phyloP scores from a whole-genome alignment of 2,888 invertebrate genomes.

The Ophion costatus region DNA sequence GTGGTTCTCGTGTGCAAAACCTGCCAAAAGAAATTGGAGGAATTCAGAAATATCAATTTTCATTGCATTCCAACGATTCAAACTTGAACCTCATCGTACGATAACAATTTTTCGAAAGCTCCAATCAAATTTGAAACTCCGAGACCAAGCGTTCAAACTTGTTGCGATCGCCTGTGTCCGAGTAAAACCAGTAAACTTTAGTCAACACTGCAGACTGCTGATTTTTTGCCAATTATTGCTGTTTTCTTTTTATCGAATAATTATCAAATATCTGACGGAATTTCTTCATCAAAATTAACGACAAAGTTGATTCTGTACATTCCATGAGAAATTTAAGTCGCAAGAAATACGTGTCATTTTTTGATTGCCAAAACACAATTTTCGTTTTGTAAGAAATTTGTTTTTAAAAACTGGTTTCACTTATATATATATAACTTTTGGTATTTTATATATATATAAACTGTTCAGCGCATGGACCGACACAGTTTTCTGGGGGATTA shows the following conservation, averaged over 20 bases:
- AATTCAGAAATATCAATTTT: no score
- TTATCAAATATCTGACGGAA: background rate
- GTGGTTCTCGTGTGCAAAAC: no score
- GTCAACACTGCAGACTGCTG: background rate
- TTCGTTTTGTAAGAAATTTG: no score
- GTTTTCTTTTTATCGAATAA: background rate
- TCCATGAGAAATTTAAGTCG: background rate
- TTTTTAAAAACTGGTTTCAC: conserved; percentile 20
- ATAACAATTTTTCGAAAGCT: background rate
- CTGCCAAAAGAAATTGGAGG: no score
- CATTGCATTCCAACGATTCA: no score
- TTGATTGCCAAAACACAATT: no score
- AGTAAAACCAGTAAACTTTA: conserved; percentile 17
- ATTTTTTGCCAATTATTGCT: background rate
- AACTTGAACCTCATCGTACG: background rate
- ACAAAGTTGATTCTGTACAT: background rate
- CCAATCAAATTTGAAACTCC: background rate
- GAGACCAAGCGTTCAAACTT: background rate
- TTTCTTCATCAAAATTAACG: background rate
- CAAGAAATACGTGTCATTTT: no score
- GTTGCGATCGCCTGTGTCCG: background rate
- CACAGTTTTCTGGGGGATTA: no score
- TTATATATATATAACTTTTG: conserved; percentile 7
- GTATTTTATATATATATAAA: conserved; percentile 1
- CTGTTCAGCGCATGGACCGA: no score